phyloP scores from a whole-genome alignment of 2,113 vertebrate species.

The Neogobius melanostomus region DNA sequence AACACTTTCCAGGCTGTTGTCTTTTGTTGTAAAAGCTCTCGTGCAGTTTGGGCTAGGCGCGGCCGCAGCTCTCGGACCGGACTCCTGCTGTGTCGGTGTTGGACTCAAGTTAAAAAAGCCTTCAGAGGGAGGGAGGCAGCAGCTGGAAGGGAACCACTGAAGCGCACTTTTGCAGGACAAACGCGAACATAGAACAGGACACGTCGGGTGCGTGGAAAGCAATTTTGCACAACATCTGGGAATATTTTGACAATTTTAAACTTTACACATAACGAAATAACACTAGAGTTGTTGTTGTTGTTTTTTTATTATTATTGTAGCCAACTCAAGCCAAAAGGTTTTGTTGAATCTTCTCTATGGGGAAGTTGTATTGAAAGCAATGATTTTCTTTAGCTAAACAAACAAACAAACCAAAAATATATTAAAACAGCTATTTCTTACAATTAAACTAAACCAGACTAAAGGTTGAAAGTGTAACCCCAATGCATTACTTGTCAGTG shows the following conservation, averaged over 20 bases:
- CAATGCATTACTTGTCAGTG: too few relatives aligned
- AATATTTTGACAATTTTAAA: slow-evolving; percentile 21
- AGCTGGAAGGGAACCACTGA: slow-evolving; percentile 47
- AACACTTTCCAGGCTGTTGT: slow-evolving; percentile 43
- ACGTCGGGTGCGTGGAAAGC: slow-evolving; percentile 15
- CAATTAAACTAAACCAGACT: too few relatives aligned
- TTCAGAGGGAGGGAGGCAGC: slow-evolving; percentile 33
- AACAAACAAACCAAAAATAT: too few relatives aligned
- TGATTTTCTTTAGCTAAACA: too few relatives aligned
- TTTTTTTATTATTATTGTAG: too few relatives aligned
- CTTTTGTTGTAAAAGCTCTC: slow-evolving; percentile 44
- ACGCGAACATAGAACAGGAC: slow-evolving; percentile 33
- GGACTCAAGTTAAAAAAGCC: slow-evolving; percentile 39
- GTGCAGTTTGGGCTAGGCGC: slow-evolving; percentile 48
- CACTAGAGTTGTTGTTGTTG: background rate
- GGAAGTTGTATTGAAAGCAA: too few relatives aligned
- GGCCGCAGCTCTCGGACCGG: slow-evolving; percentile 56
- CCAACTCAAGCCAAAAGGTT: too few relatives aligned
- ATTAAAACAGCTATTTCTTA: too few relatives aligned
- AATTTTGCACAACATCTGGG: slow-evolving; percentile 39
- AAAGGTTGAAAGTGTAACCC: too few relatives aligned
- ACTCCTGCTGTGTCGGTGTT: slow-evolving; percentile 64
- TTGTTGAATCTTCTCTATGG: too few relatives aligned
- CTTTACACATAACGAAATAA: slow-evolving; percentile 27
- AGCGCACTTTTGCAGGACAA: slow-evolving; percentile 38